Base-by-base conservation (phyloP, 2,888 invertebrate genomes). In the Octodonta nipae region DNA sequence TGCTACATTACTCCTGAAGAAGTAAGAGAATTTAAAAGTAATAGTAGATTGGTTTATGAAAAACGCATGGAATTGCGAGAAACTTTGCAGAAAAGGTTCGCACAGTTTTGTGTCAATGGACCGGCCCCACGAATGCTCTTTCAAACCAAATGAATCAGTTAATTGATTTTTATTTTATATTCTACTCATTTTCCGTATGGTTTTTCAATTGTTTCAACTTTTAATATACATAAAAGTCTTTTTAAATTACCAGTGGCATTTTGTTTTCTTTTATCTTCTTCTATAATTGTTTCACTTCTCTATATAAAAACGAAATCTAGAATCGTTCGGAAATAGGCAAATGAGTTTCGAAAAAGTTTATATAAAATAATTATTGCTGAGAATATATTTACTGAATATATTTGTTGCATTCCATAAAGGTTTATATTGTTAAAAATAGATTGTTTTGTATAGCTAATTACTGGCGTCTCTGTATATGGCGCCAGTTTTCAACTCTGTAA, bases 1-100 rank as follows among this genome's bases (percentile, higher is more conserved):
- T 74, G 79, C 65, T 77, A 78, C 68, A 88, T 89, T 68, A 85
- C 88, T 44, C 75, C 79, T 49, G 88, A 88, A 63, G 89, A 88
- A 60, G 80, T 91, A 44, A 69, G 77, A 64, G 82, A 83, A 64
- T 89, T 87, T 61, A 79, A 83, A 66, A 80, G 80, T 45, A 79
- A 81, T 55, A 71, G 71, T 57, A 73, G 75, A 56, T 78, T 80
- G 58, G 75, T 85, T 50, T 74, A 76, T 39, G 78, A 83, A 54
- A 76, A 84, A 64, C 76, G 89, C 45, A 75, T 80, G 53, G 78
- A 86, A 62, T 65, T 89, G 50, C 71, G 89, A 33, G 78, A 85
- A 60, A 83, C 75, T 35, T 66, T 91, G 38, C 77, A 79, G 54
- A 76, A 79, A 57, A 79, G 83, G 58, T 91, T 89, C 56, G 84